These are phyloP conservation scores for Cylindroiulus punctatus DNA, from an alignment of 2,888 invertebrate species.

Conservation along the genomic window DNA sequence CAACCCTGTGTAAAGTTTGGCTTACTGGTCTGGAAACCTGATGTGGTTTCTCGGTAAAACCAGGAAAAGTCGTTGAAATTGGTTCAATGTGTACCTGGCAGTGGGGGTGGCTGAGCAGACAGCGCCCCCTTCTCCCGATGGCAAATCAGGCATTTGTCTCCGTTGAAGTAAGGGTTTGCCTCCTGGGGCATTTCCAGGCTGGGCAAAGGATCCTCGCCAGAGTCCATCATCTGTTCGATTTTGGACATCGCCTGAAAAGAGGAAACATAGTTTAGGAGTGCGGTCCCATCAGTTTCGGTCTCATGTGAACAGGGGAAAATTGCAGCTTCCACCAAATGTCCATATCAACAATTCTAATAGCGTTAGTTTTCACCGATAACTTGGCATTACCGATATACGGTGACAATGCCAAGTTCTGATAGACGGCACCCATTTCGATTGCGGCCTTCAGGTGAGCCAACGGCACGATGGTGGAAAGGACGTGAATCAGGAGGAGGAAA, in stretches of 20 bases:
- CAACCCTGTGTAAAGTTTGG: too few species aligned
- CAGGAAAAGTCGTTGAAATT: too few species aligned
- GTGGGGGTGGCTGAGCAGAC: background rate
- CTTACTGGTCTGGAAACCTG: too few species aligned
- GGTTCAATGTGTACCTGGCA: background rate
- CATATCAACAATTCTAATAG: background rate
- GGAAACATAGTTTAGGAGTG: background rate
- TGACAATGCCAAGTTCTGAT: too few species aligned
- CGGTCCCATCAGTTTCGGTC: background rate
- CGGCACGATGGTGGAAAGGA: background rate
- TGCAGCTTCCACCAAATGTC: too few species aligned
- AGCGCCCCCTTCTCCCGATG: constrained; percentile 29
- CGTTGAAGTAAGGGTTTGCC: constrained; percentile 40
- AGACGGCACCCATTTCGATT: too few species aligned
- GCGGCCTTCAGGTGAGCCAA: background rate
- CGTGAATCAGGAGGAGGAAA: background rate
- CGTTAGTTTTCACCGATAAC: background rate
- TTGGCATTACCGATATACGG: too few species aligned
- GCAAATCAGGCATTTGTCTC: constrained; percentile 34
- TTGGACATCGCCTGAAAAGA: constrained; percentile 6
- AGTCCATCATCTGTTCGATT: constrained; percentile 41
- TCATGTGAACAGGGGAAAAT: too few species aligned
- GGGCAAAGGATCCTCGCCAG: constrained; percentile 3
- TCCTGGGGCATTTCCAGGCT: background rate
- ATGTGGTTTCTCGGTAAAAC: too few species aligned